phyloP scores from a whole-genome alignment of 1,140 invertebrate genomes.

The Drosophila parabipectinata region DNA sequence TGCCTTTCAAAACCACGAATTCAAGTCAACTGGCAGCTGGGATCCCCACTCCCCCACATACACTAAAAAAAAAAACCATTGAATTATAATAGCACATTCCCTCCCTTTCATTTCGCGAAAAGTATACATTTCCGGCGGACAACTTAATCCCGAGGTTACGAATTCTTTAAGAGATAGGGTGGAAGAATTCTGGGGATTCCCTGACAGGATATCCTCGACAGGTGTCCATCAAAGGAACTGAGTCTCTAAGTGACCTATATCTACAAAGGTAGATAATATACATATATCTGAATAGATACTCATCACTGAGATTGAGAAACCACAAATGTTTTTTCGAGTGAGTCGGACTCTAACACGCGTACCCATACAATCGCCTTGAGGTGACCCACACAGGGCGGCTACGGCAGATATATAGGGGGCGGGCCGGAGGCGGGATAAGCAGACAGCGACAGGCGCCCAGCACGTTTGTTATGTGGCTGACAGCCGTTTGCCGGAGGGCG shows the following conservation, averaged over 20 bases:
- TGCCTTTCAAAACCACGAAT: conserved; percentile 1
- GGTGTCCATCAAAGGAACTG: background rate
- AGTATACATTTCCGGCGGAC: background rate
- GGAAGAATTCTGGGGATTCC: background rate
- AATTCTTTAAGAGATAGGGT: background rate
- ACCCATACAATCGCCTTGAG: conserved; percentile 2
- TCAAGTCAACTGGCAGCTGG: conserved; percentile 7
- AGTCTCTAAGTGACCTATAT: too few relatives aligned
- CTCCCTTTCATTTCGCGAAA: too few relatives aligned
- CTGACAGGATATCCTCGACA: background rate
- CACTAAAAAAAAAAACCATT: background rate
- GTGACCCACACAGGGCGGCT: background rate
- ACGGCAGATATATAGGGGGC: background rate
- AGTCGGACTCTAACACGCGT: background rate
- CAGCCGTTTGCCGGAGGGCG: background rate
- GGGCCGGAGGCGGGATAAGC: background rate
- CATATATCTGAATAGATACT: too few relatives aligned
- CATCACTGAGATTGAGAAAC: background rate
- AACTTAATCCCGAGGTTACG: background rate
- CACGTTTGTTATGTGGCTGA: conserved; percentile 32
- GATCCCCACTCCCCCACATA: background rate
- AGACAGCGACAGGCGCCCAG: conserved; percentile 5
- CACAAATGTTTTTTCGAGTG: background rate
- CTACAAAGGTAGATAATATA: too few relatives aligned
- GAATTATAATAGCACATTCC: too few relatives aligned